Base-by-base conservation (phyloP, 2,888 invertebrate species). In the Cosmorhoe ocellata region DNA sequence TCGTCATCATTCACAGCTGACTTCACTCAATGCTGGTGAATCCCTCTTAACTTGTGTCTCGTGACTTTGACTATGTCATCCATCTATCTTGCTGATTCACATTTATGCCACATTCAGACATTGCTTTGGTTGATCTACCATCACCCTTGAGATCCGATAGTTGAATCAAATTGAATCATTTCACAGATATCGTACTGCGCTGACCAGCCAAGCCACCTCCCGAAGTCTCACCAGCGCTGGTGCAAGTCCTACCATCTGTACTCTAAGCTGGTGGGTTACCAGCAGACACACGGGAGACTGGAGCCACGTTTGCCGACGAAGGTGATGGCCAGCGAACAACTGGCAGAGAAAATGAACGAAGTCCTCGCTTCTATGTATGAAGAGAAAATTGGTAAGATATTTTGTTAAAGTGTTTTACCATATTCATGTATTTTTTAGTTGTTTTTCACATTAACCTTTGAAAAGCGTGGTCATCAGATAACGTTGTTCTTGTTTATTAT, bases 191-290 rank as follows among this genome's bases (percentile, higher is more conserved):
- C 93, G 0, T 92, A 78, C 62, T 93, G 93, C 66, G 78, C 84
- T 5, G 79, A 81, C 2, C 71, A 85, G 26, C 81, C 86, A 0
- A 79, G 85, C 1, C 94, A 94, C 66, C 69, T 91, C 0, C 79
- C 80, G 0, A 79, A 81, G 38, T 62, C 72, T 0, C 94, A 94
- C 66, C 74, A 82, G 5, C 79, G 87, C 9, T 94, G 94, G 93
- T 95, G 95, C 71, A 86, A 85, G 39, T 90, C 92, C 0, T 93
- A 92, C 65, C 82, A 81, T n/a, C 77, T 94, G 0, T 93, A 93
- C 58, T 90, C 92, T 51, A 91, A 91, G 51, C 79, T 94, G 63
- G 87, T 93, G 0, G 76, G 83, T 31, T 81, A 92, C 66, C 94
- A 94, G 71, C 91, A 91, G 47, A 87, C 86, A 9, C 84, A 88